Evolutionary conservation across 1,140 invertebrate genomes (phyloP), one percentile per base, ranked within the genome.

Genomic region (Aethina tumida): DNA sequence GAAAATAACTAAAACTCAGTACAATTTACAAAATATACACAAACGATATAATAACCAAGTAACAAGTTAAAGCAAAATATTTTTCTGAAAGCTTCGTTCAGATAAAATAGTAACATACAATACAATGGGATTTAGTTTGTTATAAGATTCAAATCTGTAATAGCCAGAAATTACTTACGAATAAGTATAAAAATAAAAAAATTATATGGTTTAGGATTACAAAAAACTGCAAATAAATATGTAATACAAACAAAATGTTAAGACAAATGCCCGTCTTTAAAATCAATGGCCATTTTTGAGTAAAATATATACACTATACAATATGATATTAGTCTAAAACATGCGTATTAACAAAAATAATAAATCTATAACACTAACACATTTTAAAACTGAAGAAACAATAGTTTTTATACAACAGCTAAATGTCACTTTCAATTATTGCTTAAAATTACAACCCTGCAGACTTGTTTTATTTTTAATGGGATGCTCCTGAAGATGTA

Each of bases 291-390:
- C 13, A n/a, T n/a, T n/a, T 31, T 29, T n/a, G 16, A 39, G 17
- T 5, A 31, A 39, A 29, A 39, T 39, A 39, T 39, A 14, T 39
- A 39, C 37, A 39, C 37, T 39, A 32, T 39, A 39, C 37, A 39
- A 28, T 5, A 10, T 26, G n/a, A 26, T 10, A 26, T 13, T 26
- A 13, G n/a, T 13, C 13, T 26, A 26, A 26, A 26, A 26, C n/a
- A 10, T 4, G 14, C 24, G 14, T 13, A n/a, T 13, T 26, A 10
- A 26, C 5, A 26, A 26, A 10, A 26, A 26, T 10, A 4, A 26
- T 10, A 10, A 26, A 26, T 26, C 24, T 13, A 26, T 26, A 26
- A 26, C 2, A 10, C n/a, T 26, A 2, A 26, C 13, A 26, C 13
- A 26, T n/a, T 10, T 13, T 10, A 10, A 26, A 26, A 26, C n/a